These are phyloP conservation scores for Mastigias papua DNA, from an alignment of 30 jellyfish, hydroid and myxozoan species.

Conservation along the genomic window DNA sequence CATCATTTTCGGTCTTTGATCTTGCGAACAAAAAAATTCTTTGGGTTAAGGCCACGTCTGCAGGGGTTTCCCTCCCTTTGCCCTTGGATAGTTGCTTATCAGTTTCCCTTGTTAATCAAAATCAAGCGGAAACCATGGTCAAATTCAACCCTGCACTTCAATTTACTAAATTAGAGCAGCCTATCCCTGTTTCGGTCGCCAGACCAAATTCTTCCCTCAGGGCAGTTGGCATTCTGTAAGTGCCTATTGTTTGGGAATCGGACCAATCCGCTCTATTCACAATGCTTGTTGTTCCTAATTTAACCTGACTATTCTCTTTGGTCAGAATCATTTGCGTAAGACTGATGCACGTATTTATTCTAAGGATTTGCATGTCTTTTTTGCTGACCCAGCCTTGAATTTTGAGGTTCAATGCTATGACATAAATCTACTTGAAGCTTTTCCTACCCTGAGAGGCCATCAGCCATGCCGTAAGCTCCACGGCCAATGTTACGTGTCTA, in stretches of 20 bases:
- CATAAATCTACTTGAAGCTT: slow-evolving; percentile 11
- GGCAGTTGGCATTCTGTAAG: slow-evolving; percentile 67
- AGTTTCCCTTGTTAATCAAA: slow-evolving; percentile 40
- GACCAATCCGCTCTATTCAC: slow-evolving; percentile 46
- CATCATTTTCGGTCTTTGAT: slow-evolving; percentile 46
- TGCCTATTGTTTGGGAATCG: slow-evolving; percentile 58
- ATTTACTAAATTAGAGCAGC: slow-evolving; percentile 56
- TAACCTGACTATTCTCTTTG: slow-evolving; percentile 64
- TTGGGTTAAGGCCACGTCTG: slow-evolving; percentile 61
- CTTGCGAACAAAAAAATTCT: slow-evolving; percentile 51
- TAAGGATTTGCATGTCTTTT: slow-evolving; percentile 27
- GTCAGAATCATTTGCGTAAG: slow-evolving; percentile 60
- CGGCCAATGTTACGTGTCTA: slow-evolving; percentile 8
- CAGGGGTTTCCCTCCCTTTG: slow-evolving; percentile 62
- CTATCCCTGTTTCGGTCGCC: slow-evolving; percentile 69
- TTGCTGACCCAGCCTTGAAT: slow-evolving; percentile 40
- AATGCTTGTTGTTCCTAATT: slow-evolving; percentile 64
- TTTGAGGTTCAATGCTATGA: slow-evolving; percentile 52
- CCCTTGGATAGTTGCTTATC: slow-evolving; percentile 70
- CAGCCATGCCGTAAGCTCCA: slow-evolving; percentile 5
- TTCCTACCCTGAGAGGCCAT: not conserved
- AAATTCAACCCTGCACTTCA: slow-evolving; percentile 14
- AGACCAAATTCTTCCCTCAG: slow-evolving; percentile 54
- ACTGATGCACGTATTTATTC: slow-evolving; percentile 55
- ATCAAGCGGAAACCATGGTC: slow-evolving; percentile 42